These are phyloP conservation scores for Onthophagus taurus DNA, from an alignment of 1,140 invertebrate species.

Conservation along the genomic window DNA sequence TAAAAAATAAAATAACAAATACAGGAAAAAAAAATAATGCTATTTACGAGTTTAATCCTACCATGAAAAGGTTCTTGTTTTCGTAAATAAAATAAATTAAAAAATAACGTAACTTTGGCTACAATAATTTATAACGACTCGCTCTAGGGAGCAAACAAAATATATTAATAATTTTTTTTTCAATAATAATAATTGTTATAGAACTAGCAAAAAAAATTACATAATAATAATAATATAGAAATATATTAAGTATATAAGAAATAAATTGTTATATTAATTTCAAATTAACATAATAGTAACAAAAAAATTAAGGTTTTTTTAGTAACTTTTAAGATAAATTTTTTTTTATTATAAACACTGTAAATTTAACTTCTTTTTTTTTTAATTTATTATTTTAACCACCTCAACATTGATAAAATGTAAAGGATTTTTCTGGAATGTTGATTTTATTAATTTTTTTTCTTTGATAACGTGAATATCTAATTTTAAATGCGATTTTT, in stretches of 20 bases:
- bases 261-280: too few species aligned
- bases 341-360: too few species aligned
- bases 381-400: too few species aligned
- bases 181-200: conserved; percentile 20
- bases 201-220: conserved; percentile 19
- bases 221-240: conserved; percentile 20
- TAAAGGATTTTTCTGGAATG: too few species aligned
- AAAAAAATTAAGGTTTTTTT: conserved; percentile 13
- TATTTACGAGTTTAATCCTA: neutral
- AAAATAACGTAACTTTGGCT: conserved; percentile 29
- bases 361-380: too few species aligned
- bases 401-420: too few species aligned
- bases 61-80: neutral
- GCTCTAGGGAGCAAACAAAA: conserved; percentile 23
- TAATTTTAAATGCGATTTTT: too few species aligned
- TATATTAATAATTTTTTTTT: conserved; percentile 25
- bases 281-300: conserved; percentile 8
- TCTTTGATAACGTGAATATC: too few species aligned
- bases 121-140: conserved; percentile 19
- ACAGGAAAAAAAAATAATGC: conserved; percentile 10
- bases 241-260: conserved; percentile 14
- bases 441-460: too few species aligned
- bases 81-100: conserved; percentile 24
- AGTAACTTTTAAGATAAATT: too few species aligned
- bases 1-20: conserved; percentile 12